Evolutionary conservation across 64 coral and sea anemone genomes (phyloP), one percentile per base, ranked within the genome.

Genomic region (Cladopsammia gracilis): DNA sequence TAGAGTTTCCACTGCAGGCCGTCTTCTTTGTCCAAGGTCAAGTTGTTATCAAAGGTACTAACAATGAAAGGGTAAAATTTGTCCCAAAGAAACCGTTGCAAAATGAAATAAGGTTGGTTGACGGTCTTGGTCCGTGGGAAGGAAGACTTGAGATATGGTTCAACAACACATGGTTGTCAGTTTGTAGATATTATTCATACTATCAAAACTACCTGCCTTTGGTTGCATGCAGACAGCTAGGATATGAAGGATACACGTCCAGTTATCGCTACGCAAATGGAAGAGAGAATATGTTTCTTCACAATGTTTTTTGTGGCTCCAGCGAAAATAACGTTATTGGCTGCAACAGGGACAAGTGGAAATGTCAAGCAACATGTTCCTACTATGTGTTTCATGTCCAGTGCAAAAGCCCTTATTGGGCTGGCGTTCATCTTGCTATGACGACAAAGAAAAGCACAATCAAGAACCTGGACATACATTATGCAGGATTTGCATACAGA

Each of bases 11-110:
- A 49, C 59, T 73, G 22, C 88, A 62, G 75, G 62, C 80, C 65
- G 71, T 57, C 14, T 85, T 95, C 25, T 23, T 95, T 20, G 93
- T 95, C n/a, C 88, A 95, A 95, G 93, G 93, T 71, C 79, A 91
- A 25, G 48, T 95, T 64, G 34, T 78, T 59, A 82, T 86, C 2
- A 52, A 52, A 5, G 93, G 93, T 25, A 95, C 88, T 10, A 48
- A 10, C n/a, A 44, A 72, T 5, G 71, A 95, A 87, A 91, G 49
- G 44, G 89, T 95, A 4, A 90, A 58, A n/a, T 95, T 95, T 70
- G 19, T 95, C 8, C 68, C 68, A n/a, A 68, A 78, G 43, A 34
- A 70, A 8, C 82, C n/a, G 70, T 7, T 22, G 42, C 61, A 78
- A 3, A 71, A 34, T 13, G 70, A 91, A 58, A 67, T 95, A 34